Percentiles rank a stretch among this genome's conserved stretches.
Conservation (phyloP, 2,797 vertebrate genomes). For the Enteromius fasciolatus region DNA sequence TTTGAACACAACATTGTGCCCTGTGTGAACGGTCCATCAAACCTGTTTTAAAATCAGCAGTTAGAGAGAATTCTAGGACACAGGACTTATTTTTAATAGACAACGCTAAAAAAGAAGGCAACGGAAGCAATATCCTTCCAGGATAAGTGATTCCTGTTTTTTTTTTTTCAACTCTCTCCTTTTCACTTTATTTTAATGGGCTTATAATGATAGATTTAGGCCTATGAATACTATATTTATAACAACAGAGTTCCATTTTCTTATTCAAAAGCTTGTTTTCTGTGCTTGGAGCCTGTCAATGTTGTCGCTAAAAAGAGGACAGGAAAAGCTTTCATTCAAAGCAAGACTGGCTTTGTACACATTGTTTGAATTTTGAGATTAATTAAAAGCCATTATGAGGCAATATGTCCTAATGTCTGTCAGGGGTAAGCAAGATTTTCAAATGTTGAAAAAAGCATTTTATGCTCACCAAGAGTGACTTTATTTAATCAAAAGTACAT, state of each 20-base stretch:
- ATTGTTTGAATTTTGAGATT: too few relatives aligned
- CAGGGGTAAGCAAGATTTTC: neutral
- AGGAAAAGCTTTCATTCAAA: neutral
- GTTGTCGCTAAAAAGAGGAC: neutral
- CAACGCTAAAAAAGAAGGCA: neutral
- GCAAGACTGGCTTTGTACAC: neutral
- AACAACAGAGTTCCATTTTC: conserved; percentile 2
- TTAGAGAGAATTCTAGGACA: neutral
- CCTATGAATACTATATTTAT: neutral
- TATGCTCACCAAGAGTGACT: neutral
- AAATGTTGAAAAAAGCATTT: neutral
- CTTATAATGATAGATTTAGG: neutral
- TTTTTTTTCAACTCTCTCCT: neutral
- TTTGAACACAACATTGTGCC: neutral
- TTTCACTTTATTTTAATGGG: neutral
- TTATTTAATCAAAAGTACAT: neutral
- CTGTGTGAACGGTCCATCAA: neutral
- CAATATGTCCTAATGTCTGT: too few relatives aligned
- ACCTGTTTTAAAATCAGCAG: neutral
- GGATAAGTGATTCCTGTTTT: neutral
- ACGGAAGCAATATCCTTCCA: neutral
- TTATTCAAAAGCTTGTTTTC: neutral
- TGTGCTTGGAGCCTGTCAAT: neutral
- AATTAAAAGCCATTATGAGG: too few relatives aligned
- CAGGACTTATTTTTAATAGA: neutral